Percentiles rank a stretch among this genome's conserved stretches.
These are phyloP conservation scores for Sialis fuliginosa DNA, from an alignment of 2,888 invertebrate species.

Conservation along the genomic window DNA sequence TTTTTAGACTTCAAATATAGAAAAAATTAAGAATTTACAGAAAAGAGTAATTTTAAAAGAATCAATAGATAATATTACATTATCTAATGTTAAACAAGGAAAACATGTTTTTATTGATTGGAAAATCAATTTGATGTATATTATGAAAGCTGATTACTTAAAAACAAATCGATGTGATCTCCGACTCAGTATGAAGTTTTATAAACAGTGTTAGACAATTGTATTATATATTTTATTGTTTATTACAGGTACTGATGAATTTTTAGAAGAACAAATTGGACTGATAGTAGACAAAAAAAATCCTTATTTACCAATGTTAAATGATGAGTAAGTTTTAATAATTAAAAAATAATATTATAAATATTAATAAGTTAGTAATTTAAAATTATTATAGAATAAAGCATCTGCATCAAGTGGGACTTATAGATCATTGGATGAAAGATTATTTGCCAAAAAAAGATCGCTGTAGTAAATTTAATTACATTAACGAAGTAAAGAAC, in stretches of 20 bases:
- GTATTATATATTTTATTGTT: not conserved
- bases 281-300: slow-evolving; percentile 57
- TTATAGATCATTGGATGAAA: slow-evolving; percentile 66
- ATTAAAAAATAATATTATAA: not conserved
- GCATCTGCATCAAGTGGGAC: slow-evolving; percentile 66
- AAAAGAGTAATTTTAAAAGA: slow-evolving; percentile 35
- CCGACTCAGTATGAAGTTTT: slow-evolving; percentile 37
- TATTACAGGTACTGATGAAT: slow-evolving; percentile 46
- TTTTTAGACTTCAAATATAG: slow-evolving; percentile 36
- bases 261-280: slow-evolving; percentile 62
- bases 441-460: slow-evolving; percentile 62
- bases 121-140: slow-evolving; percentile 54
- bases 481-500: slow-evolving; percentile 52
- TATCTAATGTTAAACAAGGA: slow-evolving; percentile 42
- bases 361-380: not conserved
- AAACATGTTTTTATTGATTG: slow-evolving; percentile 67
- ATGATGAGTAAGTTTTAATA: slow-evolving; percentile 47
- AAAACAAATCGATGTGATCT: slow-evolving; percentile 55
- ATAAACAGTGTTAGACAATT: not conserved
- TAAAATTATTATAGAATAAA: slow-evolving; percentile 38
- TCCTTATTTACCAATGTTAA: slow-evolving; percentile 59
- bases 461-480: slow-evolving; percentile 53
- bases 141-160: slow-evolving; percentile 50
- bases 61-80: slow-evolving; percentile 24
- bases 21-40: slow-evolving; percentile 37